Percentiles rank a stretch among this genome's conserved stretches.
phyloP scores from a whole-genome alignment of 1,140 invertebrate genomes.

The Agrilus planipennis region DNA sequence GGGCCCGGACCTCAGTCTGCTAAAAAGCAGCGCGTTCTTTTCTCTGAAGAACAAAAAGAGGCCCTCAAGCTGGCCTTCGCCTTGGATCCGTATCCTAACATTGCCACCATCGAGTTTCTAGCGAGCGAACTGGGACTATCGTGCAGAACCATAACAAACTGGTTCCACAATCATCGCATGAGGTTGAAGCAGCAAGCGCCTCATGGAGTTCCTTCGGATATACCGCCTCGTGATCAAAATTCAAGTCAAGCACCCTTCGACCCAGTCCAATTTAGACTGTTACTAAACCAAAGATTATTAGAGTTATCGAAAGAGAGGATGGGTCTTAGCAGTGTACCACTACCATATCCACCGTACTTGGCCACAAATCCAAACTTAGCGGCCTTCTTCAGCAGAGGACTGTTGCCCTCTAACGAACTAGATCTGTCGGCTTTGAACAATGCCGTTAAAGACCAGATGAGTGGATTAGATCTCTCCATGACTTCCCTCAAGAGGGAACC shows the following conservation, averaged over 20 bases:
- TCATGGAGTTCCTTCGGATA: conserved; percentile 53
- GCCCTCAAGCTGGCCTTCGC: conserved; percentile 86
- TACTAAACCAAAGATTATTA: conserved; percentile 75
- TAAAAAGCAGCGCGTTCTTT: conserved; percentile 87
- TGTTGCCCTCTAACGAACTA: conserved; percentile 42
- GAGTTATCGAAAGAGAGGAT: conserved; percentile 75
- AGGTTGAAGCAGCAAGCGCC: conserved; percentile 83
- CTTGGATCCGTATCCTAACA: conserved; percentile 91
- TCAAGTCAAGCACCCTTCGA: conserved; percentile 59
- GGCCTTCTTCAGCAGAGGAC: conserved; percentile 51
- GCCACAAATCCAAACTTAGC: conserved; percentile 58
- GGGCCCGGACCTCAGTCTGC: conserved; percentile 64
- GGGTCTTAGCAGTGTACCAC: conserved; percentile 55
- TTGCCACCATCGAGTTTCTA: conserved; percentile 89
- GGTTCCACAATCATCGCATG: conserved; percentile 99
- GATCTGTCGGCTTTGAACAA: conserved; percentile 41
- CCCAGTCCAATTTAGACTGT: conserved; percentile 76
- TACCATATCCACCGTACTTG: conserved; percentile 64
- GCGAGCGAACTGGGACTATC: conserved; percentile 84
- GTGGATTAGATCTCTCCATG: conserved; percentile 72
- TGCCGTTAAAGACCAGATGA: conserved; percentile 62
- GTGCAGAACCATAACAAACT: conserved; percentile 93
- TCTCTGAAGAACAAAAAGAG: conserved; percentile 97
- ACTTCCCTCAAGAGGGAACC: conserved; percentile 61
- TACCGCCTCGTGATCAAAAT: conserved; percentile 56